Evolutionary conservation across 2,888 invertebrate genomes (phyloP).

Genomic region (Brachyptera putata): DNA sequence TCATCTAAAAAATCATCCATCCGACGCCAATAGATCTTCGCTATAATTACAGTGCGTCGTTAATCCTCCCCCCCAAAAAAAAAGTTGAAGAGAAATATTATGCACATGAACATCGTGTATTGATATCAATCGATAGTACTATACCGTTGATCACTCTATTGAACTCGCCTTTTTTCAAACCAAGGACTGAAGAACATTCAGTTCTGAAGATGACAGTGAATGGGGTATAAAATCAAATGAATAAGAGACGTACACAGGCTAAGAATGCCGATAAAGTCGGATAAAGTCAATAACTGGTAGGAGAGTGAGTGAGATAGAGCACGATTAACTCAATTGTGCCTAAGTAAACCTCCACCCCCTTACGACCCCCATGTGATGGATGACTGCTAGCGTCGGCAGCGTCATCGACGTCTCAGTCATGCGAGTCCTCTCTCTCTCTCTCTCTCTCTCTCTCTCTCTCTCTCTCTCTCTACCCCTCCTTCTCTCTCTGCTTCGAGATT

Average conservation of each 20-base stretch:
- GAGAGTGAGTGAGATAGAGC: conserved; percentile 7
- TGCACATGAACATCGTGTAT: too few species aligned
- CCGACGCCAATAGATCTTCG: too few species aligned
- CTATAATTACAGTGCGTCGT: too few species aligned
- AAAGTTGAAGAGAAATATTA: too few species aligned
- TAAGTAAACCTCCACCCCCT: conserved; percentile 16
- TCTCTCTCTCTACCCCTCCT: neutral
- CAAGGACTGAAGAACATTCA: too few species aligned
- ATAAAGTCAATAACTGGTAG: conserved; percentile 17
- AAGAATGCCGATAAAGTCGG: conserved; percentile 20
- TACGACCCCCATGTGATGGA: neutral
- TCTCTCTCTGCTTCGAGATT: neutral
- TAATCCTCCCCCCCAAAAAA: too few species aligned
- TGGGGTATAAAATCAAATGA: conserved; percentile 17
- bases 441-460: neutral
- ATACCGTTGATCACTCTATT: too few species aligned
- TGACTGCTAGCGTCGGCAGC: neutral
- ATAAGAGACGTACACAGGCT: conserved; percentile 12
- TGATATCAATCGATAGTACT: too few species aligned
- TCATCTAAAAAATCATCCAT: too few species aligned
- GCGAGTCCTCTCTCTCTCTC: neutral
- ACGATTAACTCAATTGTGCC: conserved; percentile 18
- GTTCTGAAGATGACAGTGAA: conserved; percentile 12
- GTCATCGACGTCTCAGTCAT: neutral
- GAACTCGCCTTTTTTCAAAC: too few species aligned